A percentile compares a stretch with the other conserved stretches of the same genome.
Evolutionary conservation across 1,140 invertebrate species (phyloP).

Genomic region (Calliphora vicina): DNA sequence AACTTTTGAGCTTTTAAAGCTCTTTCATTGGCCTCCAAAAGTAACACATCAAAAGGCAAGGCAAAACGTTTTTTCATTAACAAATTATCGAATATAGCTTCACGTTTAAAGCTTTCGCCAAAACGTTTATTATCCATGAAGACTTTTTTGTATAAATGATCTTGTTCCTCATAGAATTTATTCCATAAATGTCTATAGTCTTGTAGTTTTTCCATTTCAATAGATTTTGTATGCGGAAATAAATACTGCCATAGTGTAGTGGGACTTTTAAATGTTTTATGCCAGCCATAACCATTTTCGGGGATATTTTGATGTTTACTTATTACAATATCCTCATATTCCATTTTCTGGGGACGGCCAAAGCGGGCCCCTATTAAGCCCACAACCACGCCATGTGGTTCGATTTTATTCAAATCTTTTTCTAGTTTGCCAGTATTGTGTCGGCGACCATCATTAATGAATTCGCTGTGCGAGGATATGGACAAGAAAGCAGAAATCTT

Average conservation of each 20-base stretch:
- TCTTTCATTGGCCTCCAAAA: conserved; percentile 41
- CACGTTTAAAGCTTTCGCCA: neutral
- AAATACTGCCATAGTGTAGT: neutral
- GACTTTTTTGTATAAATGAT: conserved; percentile 23
- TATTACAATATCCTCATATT: conserved; percentile 68
- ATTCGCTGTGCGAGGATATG: conserved; percentile 70
- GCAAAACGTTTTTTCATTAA: conserved; percentile 44
- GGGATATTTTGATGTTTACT: conserved; percentile 65
- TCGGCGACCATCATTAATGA: conserved; percentile 72
- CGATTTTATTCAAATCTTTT: conserved; percentile 41
- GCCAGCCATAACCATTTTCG: conserved; percentile 63
- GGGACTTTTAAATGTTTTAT: neutral
- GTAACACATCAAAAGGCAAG: conserved; percentile 43
- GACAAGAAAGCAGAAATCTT: conserved; percentile 69
- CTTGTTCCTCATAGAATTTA: conserved; percentile 31
- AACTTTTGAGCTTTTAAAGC: conserved; percentile 23
- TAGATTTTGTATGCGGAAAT: neutral
- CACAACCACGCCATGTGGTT: conserved; percentile 53
- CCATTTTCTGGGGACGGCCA: conserved; percentile 65
- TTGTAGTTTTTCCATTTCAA: neutral
- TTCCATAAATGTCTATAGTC: conserved; percentile 37
- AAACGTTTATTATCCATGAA: conserved; percentile 42
- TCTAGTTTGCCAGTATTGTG: conserved; percentile 66
- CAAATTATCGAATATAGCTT: conserved; percentile 41
- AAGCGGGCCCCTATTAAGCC: conserved; percentile 66